Percentiles rank a stretch among this genome's conserved stretches.
Conservation (phyloP, 2,113 vertebrate genomes). For the Cynocephalus volans region DNA sequence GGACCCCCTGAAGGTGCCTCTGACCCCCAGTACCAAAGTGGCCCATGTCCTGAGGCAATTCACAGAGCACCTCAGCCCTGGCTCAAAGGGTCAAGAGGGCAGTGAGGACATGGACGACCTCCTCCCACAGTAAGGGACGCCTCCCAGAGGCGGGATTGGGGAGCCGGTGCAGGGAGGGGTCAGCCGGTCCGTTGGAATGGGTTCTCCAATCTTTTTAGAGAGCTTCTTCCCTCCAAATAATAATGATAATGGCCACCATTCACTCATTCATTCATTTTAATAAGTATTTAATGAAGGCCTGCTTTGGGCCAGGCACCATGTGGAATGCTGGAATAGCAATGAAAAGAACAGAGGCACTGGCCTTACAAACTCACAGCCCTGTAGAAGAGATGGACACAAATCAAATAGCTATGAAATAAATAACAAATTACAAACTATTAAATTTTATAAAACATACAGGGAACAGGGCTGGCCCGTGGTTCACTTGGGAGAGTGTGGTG, state of each 20-base stretch:
- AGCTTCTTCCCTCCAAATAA: conserved; percentile 13
- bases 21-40: conserved; percentile 89
- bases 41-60: conserved; percentile 92
- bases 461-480: background rate
- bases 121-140: conserved; percentile 87
- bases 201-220: background rate
- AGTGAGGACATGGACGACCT: conserved; percentile 75
- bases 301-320: background rate
- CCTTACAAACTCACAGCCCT: background rate
- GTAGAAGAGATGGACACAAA: background rate
- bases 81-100: conserved; percentile 7
- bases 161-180: background rate
- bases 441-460: background rate
- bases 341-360: background rate
- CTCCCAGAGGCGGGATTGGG: background rate
- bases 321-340: background rate
- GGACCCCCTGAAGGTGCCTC: conserved; percentile 90
- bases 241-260: background rate
- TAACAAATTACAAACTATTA: background rate
- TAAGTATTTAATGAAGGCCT: background rate
- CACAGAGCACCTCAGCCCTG: conserved; percentile 88
- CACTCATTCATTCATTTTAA: background rate
- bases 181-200: background rate
- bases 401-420: background rate
- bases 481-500: too few relatives aligned